Evolutionary conservation across 2,113 vertebrate species (phyloP).

Genomic region (Taurulus bubalis): DNA sequence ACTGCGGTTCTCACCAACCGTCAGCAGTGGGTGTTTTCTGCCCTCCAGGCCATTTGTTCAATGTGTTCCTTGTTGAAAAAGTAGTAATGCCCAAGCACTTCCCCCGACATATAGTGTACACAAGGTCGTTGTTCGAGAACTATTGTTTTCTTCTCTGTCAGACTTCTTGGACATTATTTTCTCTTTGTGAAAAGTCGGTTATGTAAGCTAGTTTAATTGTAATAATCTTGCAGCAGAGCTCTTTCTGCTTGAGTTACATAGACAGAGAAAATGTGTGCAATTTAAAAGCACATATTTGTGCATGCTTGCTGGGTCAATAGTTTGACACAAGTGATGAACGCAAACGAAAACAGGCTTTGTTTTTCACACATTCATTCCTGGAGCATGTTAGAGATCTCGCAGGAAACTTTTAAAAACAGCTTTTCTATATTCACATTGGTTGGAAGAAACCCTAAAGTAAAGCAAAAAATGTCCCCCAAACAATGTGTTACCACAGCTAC

Average conservation of each 20-base stretch:
- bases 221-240: not conserved
- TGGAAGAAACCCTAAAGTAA: not conserved
- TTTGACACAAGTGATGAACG: not conserved
- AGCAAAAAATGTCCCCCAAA: conserved; percentile 1
- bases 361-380: conserved; percentile 13
- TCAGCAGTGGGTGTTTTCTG: not conserved
- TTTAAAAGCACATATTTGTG: conserved; percentile 26
- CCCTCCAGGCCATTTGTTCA: not conserved
- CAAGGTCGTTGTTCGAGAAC: not conserved
- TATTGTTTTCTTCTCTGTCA: not conserved
- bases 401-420: not conserved
- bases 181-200: conserved; percentile 5
- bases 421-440: not conserved
- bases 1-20: no score
- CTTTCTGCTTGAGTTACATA: conserved; percentile 10
- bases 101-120: not conserved
- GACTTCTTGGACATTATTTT: conserved; percentile 12
- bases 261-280: not conserved
- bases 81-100: not conserved
- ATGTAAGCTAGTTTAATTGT: conserved; percentile 1
- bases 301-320: not conserved
- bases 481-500: not conserved
- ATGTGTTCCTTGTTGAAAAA: not conserved
- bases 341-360: not conserved
- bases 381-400: not conserved